Base-by-base conservation (phyloP, 2,888 invertebrate genomes). In the Idaea aversata region DNA sequence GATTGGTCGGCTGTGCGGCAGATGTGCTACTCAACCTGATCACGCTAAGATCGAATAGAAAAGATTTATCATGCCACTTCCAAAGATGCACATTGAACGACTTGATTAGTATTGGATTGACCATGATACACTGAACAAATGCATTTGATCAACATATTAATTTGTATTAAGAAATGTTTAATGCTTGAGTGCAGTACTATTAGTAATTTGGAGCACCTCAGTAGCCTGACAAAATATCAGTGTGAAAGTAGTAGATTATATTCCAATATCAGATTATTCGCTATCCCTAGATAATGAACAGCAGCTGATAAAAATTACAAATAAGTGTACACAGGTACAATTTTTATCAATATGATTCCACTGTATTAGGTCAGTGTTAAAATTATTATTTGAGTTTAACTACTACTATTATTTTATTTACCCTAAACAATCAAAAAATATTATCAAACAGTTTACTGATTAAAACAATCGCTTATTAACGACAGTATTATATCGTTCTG, bases 1-100 rank as follows among this genome's bases (percentile, higher is more conserved):
- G 85, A 92, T 91, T 91, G 90, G 91, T 73, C 75, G 77, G 70
- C 38, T 68, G 69, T 63, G 63, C 82, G 82, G 83, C 91, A 92
- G 91, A 90, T 91, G 91, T 80, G 81, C 78, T 77, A 66, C 71
- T 72, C 75, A 75, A 75, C 74, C 75, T 70, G 77, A 78, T 75
- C 74, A 69, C 74, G 73, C 68, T 63, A 63, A 67, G 71, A 71
- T 68, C 68, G 69, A 65, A 67, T 68, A 65, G 65, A 67, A 66
- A 25, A 68, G 67, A 69, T 70, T 68, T 65, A 61, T 70, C 65
- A 69, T 67, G 60, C 67, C 67, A 67, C 70, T 70, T 68, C 64
- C 57, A 64, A 65, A 47, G 47, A 10, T 47, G 47, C 47, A 47
- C 10, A 7, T 47, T 13, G 10, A 47, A 47, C 13, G 13, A 13